phyloP scores from a whole-genome alignment of 2,888 invertebrate species.

The Troides oblongomaculatus region DNA sequence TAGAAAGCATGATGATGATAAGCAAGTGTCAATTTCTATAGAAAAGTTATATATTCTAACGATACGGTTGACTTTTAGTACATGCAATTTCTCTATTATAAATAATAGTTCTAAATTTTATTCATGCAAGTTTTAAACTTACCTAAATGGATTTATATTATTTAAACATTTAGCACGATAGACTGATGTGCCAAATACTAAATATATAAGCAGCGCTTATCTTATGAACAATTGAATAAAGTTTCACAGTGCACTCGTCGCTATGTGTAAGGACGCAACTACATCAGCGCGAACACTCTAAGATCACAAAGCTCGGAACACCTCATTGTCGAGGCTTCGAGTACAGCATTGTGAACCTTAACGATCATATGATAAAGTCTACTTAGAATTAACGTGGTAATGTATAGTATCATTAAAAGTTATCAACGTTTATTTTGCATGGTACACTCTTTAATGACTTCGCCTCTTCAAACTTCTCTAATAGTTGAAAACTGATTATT shows the following conservation, averaged over 20 bases:
- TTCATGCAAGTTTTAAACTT: too few species aligned
- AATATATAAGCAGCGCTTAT: too few species aligned
- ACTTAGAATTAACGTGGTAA: neutral
- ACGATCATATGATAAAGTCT: neutral
- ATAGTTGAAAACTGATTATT: neutral
- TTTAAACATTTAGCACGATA: too few species aligned
- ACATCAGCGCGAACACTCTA: neutral
- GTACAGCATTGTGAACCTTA: neutral
- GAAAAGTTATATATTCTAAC: too few species aligned
- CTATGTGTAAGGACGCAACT: neutral
- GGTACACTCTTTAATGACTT: neutral
- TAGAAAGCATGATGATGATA: too few species aligned
- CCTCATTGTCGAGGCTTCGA: neutral
- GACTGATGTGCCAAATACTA: too few species aligned
- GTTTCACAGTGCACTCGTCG: neutral
- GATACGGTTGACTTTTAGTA: too few species aligned
- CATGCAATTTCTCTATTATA: too few species aligned
- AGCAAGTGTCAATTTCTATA: too few species aligned
- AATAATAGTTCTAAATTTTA: too few species aligned
- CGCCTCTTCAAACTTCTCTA: neutral
- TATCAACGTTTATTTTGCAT: neutral
- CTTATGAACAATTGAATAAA: conserved; percentile 1
- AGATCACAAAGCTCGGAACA: neutral
- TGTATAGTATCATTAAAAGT: neutral
- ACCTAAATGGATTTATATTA: too few species aligned